phyloP scores from a whole-genome alignment of 2,888 invertebrate species.

The Brenthis ino region DNA sequence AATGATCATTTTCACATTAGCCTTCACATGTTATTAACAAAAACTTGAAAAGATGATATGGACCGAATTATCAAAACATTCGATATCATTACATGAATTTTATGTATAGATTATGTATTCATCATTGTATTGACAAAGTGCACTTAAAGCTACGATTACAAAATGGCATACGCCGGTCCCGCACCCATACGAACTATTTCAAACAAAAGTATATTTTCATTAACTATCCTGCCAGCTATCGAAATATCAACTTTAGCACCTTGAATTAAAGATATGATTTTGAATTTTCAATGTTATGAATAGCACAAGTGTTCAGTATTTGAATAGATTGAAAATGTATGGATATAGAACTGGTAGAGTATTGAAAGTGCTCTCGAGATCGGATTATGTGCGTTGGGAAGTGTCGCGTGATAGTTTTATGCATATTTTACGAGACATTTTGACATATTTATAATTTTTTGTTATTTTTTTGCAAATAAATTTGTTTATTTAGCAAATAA shows the following conservation, averaged over 20 bases:
- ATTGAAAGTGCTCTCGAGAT: slow-evolving; percentile 73
- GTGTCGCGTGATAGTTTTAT: slow-evolving; percentile 50
- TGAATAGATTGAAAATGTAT: slow-evolving; percentile 61
- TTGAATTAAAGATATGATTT: slow-evolving; percentile 30
- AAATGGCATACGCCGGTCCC: slow-evolving; percentile 61
- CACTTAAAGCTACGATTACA: slow-evolving; percentile 68
- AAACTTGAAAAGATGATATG: no score
- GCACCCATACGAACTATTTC: slow-evolving; percentile 55
- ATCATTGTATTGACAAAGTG: slow-evolving; percentile 65
- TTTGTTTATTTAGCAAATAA: no score
- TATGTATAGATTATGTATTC: slow-evolving; percentile 39
- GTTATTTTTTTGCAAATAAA: no score
- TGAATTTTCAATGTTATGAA: slow-evolving; percentile 8
- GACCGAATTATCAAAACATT: not conserved
- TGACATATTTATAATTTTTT: no score
- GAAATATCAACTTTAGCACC: slow-evolving; percentile 35
- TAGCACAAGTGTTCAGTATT: slow-evolving; percentile 46
- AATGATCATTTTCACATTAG: no score
- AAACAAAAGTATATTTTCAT: slow-evolving; percentile 41
- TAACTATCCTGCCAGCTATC: not conserved
- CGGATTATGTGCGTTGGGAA: slow-evolving; percentile 61
- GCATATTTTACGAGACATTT: slow-evolving; percentile 19
- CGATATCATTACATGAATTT: not conserved
- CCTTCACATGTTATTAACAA: no score
- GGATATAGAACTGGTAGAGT: slow-evolving; percentile 52